phyloP scores from a whole-genome alignment of 2,113 vertebrate genomes.

The Clupea harengus region DNA sequence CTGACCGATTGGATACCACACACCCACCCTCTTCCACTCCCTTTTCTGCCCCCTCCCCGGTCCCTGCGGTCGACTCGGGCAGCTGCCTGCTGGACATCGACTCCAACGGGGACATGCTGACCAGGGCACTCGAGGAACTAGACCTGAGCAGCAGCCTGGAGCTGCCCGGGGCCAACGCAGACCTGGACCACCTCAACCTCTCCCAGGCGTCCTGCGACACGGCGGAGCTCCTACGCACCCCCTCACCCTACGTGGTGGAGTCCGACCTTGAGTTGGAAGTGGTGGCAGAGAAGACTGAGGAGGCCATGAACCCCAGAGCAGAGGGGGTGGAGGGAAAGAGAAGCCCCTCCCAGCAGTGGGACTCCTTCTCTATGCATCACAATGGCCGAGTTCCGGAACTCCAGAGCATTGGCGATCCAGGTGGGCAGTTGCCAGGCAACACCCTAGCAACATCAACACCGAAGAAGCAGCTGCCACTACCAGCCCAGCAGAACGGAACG shows the following conservation, averaged over 20 bases:
- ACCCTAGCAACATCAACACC: slow-evolving; percentile 82
- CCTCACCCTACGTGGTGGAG: slow-evolving; percentile 44
- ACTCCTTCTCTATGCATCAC: slow-evolving; percentile 51
- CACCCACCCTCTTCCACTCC: neutral
- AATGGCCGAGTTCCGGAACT: slow-evolving; percentile 44
- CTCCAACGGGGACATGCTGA: slow-evolving; percentile 64
- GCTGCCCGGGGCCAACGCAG: neutral
- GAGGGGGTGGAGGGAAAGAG: neutral
- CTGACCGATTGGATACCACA: slow-evolving; percentile 47
- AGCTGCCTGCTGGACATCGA: slow-evolving; percentile 70
- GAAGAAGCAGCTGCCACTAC: slow-evolving; percentile 58
- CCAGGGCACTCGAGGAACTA: slow-evolving; percentile 65
- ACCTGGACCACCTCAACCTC: slow-evolving; percentile 31
- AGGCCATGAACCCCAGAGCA: neutral
- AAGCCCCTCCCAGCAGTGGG: slow-evolving; percentile 35
- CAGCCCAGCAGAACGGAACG: slow-evolving; percentile 14
- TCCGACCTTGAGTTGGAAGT: slow-evolving; percentile 48
- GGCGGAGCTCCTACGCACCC: slow-evolving; percentile 53
- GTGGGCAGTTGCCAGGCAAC: slow-evolving; percentile 38
- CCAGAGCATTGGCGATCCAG: slow-evolving; percentile 17
- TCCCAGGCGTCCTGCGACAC: slow-evolving; percentile 56
- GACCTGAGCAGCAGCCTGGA: slow-evolving; percentile 57
- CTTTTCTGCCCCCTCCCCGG: slow-evolving; percentile 1
- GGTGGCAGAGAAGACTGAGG: neutral
- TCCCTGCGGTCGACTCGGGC: slow-evolving; percentile 49